Evolutionary conservation across 2,113 vertebrate genomes (phyloP).

Genomic region (Hemibagrus wyckioides): DNA sequence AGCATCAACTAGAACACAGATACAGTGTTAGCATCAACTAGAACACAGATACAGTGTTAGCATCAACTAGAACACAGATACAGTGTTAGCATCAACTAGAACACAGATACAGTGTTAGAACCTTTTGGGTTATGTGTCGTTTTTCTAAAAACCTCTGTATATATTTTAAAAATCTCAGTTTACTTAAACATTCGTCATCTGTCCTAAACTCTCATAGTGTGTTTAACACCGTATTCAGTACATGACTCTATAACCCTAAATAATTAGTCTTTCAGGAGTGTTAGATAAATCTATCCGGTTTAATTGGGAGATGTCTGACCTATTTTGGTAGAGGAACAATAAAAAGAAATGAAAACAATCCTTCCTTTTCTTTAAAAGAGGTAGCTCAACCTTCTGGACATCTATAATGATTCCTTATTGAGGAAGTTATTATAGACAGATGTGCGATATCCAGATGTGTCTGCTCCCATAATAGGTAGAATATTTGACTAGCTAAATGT

Average conservation of each 20-base stretch:
- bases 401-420: neutral
- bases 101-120: too few species aligned
- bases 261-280: neutral
- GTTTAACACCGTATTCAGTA: neutral
- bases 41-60: too few species aligned
- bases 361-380: neutral
- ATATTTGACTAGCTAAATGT: neutral
- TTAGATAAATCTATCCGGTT: neutral
- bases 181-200: neutral
- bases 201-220: neutral
- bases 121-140: too few species aligned
- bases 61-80: too few species aligned
- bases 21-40: too few species aligned
- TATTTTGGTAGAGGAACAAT: neutral
- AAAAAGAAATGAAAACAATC: neutral
- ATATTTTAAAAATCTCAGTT: too few species aligned
- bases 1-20: too few species aligned
- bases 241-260: neutral
- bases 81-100: too few species aligned
- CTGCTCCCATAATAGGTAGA: neutral
- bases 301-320: neutral
- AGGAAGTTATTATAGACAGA: neutral
- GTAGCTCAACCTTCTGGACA: neutral
- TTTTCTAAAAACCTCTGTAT: too few species aligned
- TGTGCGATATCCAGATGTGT: neutral